Evolutionary conservation across 1,140 invertebrate genomes (phyloP).

Genomic region (Leucophenga varia): DNA sequence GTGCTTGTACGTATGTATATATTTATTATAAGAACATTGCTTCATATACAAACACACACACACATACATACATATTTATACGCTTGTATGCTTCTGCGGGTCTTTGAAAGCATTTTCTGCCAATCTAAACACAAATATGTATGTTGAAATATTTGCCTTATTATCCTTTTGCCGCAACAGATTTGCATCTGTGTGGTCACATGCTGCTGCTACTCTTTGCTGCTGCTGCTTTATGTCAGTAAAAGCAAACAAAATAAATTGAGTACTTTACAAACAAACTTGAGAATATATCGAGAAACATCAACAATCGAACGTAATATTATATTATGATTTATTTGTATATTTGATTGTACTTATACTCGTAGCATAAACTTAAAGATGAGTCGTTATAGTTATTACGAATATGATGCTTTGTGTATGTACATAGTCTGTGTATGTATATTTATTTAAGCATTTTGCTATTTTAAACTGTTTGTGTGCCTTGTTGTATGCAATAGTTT

Average conservation of each 20-base stretch:
- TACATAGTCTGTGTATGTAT: not conserved
- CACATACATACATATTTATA: no score
- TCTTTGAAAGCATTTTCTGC: constrained; percentile 2
- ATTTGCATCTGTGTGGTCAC: constrained; percentile 6
- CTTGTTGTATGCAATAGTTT: not conserved
- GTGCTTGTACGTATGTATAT: no score
- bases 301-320: constrained; percentile 16
- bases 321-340: constrained; percentile 26
- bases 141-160: constrained; percentile 20
- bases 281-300: constrained; percentile 9
- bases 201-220: not conserved
- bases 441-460: not conserved
- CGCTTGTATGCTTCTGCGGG: not conserved
- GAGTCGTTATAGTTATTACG: no score
- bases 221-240: not conserved
- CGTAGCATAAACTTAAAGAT: not conserved
- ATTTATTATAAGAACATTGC: no score
- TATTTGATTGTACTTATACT: constrained; percentile 1
- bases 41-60: no score
- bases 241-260: constrained; percentile 11
- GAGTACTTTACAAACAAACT: constrained; percentile 11
- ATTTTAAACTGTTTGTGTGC: constrained; percentile 21
- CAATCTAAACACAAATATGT: constrained; percentile 23
- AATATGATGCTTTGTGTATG: not conserved
- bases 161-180: constrained; percentile 15